Evolutionary conservation across 2,113 vertebrate species (phyloP).

Genomic region (Aptenodytes forsteri): DNA sequence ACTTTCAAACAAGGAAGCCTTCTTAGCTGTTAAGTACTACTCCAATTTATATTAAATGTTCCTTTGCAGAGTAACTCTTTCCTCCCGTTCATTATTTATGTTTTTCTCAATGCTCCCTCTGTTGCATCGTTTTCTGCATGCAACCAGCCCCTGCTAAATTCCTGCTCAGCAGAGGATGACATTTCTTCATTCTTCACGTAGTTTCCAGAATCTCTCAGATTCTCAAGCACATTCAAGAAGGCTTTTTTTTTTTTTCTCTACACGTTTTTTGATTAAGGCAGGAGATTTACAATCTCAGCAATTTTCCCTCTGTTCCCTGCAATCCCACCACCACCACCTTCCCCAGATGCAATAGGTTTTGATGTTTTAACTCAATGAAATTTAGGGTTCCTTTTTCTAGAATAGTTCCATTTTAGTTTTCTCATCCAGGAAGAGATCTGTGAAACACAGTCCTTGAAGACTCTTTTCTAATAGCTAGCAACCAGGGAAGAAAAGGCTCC

Average conservation of each 20-base stretch:
- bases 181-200: neutral
- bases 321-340: neutral
- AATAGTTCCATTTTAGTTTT: neutral
- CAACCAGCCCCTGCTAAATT: neutral
- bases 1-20: neutral
- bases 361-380: neutral
- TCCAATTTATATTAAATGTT: slow-evolving; percentile 3
- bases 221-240: neutral
- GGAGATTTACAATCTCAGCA: neutral
- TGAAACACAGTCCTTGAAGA: neutral
- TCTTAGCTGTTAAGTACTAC: neutral
- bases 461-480: neutral
- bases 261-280: neutral
- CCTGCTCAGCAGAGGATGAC: neutral
- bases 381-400: neutral
- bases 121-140: neutral
- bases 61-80: slow-evolving; percentile 6
- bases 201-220: neutral
- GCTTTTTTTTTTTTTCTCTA: neutral
- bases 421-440: neutral
- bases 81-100: neutral
- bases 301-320: neutral
- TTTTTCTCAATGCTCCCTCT: neutral
- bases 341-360: neutral
- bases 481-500: neutral